Percentiles rank a stretch among this genome's conserved stretches.
These are phyloP conservation scores for Helicolenus hilgendorfi DNA, from an alignment of 2,797 vertebrate species.

Conservation along the genomic window DNA sequence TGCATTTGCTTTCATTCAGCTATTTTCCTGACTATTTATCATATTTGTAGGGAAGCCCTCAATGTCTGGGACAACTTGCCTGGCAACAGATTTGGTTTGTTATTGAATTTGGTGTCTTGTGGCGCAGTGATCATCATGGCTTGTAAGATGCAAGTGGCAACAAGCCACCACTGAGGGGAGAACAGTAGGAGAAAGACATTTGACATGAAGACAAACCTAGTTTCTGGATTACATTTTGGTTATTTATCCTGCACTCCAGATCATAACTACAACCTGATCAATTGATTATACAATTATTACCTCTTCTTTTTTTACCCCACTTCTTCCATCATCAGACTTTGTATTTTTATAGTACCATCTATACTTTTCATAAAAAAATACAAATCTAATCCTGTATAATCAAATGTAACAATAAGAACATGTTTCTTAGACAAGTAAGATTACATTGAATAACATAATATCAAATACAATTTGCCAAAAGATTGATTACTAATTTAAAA, in stretches of 20 bases:
- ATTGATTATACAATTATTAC: not conserved
- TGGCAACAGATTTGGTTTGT: not conserved
- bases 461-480: not conserved
- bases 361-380: not conserved
- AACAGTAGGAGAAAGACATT: not conserved
- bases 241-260: not conserved
- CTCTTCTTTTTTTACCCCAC: not conserved
- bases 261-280: not conserved
- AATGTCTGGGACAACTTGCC: not conserved
- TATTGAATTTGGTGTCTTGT: not conserved
- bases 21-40: not conserved
- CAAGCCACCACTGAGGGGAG: not conserved
- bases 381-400: not conserved
- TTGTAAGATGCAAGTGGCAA: not conserved
- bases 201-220: not conserved
- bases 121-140: not conserved
- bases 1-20: not conserved
- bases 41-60: not conserved
- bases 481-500: not conserved
- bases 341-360: not conserved
- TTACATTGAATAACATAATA: not conserved
- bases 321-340: not conserved
- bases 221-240: not conserved
- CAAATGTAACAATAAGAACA: not conserved
- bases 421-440: not conserved